Base-by-base conservation (phyloP, 1,140 invertebrate genomes). In the Bombus confusus region DNA sequence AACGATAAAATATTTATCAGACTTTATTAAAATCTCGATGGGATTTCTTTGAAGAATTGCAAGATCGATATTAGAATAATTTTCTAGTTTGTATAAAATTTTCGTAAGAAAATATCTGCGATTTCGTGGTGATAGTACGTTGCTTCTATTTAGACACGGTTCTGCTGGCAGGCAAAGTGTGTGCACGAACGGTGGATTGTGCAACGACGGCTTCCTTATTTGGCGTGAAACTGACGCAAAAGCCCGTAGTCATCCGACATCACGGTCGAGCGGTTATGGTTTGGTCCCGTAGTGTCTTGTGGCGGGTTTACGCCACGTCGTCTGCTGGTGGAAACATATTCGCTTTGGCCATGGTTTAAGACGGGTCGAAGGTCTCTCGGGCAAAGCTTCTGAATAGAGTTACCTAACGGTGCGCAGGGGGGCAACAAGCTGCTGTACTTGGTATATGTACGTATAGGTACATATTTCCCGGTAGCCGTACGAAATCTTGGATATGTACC, bases 401-500 rank as follows among this genome's bases (percentile, higher is more conserved):
- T 90, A 86, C 85, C 85, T 85, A 84, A 86, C 86, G 90, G 74
- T 66, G 82, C 87, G 81, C 82, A 76, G 68, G 83, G 73, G 77
- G 81, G 59, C 81, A 83, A 82, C 80, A 81, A 86, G 66, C 83
- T 59, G 69, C 37, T 73, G 69, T 85, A 76, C 85, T 83, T 80
- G 73, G 87, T 88, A 83, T 86, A 72, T 80, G 75, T 64, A 43
- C 80, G 57, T 90, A 74, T 66, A 78, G 85, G 83, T 86, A 84
- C 88, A 87, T 92, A 59, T 71, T 84, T 52, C 39, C 1, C 10
- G 85, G 88, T 85, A 77, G 74, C 86, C 89, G 75, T 82, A 86
- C 87, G 84, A 92, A 91, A 90, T 93, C 89, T 93, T 89, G 87
- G 90, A 82, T 91, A 87, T 66, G 39, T 86, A 91, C 78, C 87